Evolutionary conservation across 1,140 invertebrate genomes (phyloP).

Genomic region (Trichogramma pretiosum): DNA sequence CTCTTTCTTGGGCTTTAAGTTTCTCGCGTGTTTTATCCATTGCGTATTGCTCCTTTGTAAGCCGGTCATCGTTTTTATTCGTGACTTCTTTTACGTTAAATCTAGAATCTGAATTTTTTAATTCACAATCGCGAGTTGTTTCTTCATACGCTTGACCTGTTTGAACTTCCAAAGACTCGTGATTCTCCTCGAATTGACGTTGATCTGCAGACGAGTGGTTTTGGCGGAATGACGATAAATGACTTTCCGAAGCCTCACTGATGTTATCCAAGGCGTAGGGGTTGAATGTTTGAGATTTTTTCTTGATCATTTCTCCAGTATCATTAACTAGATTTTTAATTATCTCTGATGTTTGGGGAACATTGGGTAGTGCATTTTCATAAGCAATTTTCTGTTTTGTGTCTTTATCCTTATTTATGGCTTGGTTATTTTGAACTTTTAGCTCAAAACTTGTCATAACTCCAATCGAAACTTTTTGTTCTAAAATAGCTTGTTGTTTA

Average conservation of each 20-base stretch:
- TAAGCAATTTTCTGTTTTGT: constrained; percentile 35
- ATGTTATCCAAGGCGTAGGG: constrained; percentile 36
- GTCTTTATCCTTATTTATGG: constrained; percentile 39
- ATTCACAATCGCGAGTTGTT: too few relatives aligned
- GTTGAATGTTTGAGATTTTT: constrained; percentile 29
- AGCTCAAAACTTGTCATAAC: constrained; percentile 65
- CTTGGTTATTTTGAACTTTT: constrained; percentile 45
- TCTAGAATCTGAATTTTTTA: too few relatives aligned
- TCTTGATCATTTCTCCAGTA: constrained; percentile 29
- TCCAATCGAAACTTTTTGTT: constrained; percentile 57
- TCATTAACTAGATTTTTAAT: constrained; percentile 31
- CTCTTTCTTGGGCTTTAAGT: neutral
- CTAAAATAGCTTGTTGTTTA: constrained; percentile 27
- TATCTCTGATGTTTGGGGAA: constrained; percentile 13
- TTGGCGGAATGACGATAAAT: constrained; percentile 36
- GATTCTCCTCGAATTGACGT: too few relatives aligned
- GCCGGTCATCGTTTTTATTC: too few relatives aligned
- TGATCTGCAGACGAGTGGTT: constrained; percentile 26
- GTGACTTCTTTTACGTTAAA: too few relatives aligned
- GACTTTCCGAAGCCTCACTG: constrained; percentile 39
- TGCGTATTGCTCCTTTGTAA: too few relatives aligned
- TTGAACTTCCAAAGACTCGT: constrained; percentile 3
- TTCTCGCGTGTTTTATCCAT: too few relatives aligned
- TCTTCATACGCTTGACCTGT: too few relatives aligned
- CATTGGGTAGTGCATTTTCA: constrained; percentile 17